These are phyloP conservation scores for Ancistrus triradiatus DNA, from an alignment of 2,113 vertebrate species.

Conservation along the genomic window DNA sequence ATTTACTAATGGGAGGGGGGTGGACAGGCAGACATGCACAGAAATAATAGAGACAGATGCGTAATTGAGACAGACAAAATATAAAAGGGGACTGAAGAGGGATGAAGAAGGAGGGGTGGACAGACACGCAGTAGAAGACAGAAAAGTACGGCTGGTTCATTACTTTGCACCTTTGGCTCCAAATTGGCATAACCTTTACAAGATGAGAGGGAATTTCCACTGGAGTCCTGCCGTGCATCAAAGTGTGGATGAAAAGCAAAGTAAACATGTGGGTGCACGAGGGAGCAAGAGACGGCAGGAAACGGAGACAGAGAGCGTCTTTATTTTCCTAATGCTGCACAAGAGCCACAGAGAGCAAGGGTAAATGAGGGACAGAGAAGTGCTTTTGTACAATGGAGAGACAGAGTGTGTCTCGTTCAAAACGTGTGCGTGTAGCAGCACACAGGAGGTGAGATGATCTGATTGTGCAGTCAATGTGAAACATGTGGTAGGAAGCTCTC, in stretches of 20 bases:
- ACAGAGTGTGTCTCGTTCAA: constrained; percentile 2
- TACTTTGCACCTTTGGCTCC: constrained; percentile 13
- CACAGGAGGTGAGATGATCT: constrained; percentile 31
- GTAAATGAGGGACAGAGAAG: constrained; percentile 20
- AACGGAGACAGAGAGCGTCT: constrained; percentile 26
- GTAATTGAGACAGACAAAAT: neutral
- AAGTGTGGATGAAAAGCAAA: constrained; percentile 20
- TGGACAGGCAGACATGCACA: neutral
- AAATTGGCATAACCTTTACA: constrained; percentile 33
- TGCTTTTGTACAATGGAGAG: constrained; percentile 13
- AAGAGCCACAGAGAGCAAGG: constrained; percentile 18
- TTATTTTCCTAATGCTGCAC: constrained; percentile 31
- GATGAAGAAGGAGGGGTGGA: neutral
- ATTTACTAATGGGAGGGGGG: neutral
- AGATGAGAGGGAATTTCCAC: constrained; percentile 36
- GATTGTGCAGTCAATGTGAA: constrained; percentile 17
- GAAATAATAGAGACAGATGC: neutral
- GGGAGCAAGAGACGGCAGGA: neutral
- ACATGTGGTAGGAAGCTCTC: neutral
- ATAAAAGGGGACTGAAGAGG: neutral
- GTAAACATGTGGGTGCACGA: constrained; percentile 5
- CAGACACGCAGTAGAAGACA: constrained; percentile 52
- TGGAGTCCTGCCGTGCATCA: constrained; percentile 13
- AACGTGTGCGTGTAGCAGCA: neutral
- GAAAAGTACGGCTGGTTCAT: constrained; percentile 24